Conservation (phyloP, 2,113 vertebrate genomes). For the Caracal caracal region DNA sequence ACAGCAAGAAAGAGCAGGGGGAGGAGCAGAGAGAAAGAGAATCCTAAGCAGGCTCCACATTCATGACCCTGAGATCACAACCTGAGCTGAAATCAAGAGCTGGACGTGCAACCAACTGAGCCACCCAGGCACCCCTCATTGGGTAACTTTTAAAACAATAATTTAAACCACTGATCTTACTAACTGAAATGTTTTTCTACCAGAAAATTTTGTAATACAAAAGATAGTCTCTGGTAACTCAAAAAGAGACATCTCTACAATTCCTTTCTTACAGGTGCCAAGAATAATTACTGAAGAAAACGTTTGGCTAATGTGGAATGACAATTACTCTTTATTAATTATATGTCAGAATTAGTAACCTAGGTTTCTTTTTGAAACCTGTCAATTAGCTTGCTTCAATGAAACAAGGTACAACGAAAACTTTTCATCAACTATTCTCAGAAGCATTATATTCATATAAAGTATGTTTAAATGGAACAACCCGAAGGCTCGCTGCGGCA, state of each 20-base stretch:
- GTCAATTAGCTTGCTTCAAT: neutral
- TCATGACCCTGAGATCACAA: no score
- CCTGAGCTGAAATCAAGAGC: no score
- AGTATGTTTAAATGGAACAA: neutral
- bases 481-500: neutral
- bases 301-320: neutral
- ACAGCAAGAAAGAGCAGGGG: no score
- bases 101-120: no score
- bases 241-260: neutral
- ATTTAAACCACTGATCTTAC: slow-evolving; percentile 28
- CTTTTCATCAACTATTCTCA: neutral
- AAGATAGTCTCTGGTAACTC: neutral
- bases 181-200: neutral
- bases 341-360: neutral
- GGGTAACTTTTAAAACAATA: neutral
- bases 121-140: neutral
- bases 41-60: no score
- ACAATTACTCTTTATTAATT: neutral
- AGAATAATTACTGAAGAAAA: slow-evolving; percentile 20
- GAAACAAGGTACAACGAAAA: neutral
- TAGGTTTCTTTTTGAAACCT: slow-evolving; percentile 20
- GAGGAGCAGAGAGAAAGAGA: no score
- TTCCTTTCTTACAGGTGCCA: neutral
- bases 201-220: neutral
- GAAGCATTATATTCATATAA: neutral